These are phyloP conservation scores for Caligus rogercresseyi DNA, from an alignment of 1,140 invertebrate genomes.

Conservation along the genomic window DNA sequence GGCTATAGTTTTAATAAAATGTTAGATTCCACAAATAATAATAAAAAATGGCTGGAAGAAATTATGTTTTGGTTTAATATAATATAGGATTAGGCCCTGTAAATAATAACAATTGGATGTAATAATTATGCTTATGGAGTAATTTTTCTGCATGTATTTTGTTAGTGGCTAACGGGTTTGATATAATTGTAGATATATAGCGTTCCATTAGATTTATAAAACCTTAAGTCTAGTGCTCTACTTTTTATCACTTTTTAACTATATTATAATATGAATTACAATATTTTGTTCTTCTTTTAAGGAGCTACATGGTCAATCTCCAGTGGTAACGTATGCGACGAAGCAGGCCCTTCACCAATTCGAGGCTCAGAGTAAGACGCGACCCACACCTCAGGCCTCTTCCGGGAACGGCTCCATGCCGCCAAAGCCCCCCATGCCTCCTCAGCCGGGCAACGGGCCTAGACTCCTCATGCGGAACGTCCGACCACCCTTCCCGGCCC, in stretches of 20 bases:
- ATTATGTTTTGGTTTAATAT: too few relatives aligned
- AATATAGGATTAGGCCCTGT: too few relatives aligned
- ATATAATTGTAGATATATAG: too few relatives aligned
- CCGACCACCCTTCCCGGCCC: conserved; percentile 37
- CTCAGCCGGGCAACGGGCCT: conserved; percentile 30
- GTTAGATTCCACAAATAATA: too few relatives aligned
- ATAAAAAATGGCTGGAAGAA: too few relatives aligned
- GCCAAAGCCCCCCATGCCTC: conserved; percentile 22
- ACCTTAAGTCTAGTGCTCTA: too few relatives aligned
- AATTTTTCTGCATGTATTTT: too few relatives aligned
- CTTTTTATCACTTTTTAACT: not conserved
- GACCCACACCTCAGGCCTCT: conserved; percentile 44
- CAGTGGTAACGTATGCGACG: conserved; percentile 81
- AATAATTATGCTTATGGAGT: too few relatives aligned
- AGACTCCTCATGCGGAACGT: conserved; percentile 33
- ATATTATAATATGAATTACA: not conserved
- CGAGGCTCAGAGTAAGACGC: conserved; percentile 74
- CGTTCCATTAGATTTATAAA: too few relatives aligned
- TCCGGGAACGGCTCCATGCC: conserved; percentile 25
- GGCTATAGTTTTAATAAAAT: too few relatives aligned
- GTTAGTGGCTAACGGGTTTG: too few relatives aligned
- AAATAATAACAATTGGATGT: too few relatives aligned
- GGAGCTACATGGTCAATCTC: conserved; percentile 83
- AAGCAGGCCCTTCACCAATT: conserved; percentile 72
- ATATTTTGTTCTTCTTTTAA: conserved; percentile 27